A percentile compares a stretch with the other conserved stretches of the same genome.
phyloP scores from a whole-genome alignment of 2,888 invertebrate species.

The Psylliodes chrysocephalus region DNA sequence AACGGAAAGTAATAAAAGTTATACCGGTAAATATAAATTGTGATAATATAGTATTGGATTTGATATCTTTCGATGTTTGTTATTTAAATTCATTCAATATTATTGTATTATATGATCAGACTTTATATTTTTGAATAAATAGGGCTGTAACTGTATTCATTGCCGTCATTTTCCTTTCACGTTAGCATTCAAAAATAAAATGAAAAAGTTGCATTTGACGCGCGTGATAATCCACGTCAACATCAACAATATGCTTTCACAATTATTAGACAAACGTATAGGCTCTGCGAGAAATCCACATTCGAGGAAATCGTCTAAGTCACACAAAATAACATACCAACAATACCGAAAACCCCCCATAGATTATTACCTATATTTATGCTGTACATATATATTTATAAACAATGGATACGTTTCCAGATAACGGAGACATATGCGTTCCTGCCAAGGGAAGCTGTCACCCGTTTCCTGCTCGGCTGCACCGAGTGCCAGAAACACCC shows the following conservation, averaged over 20 bases:
- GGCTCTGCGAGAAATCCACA: neutral
- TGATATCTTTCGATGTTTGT: no score
- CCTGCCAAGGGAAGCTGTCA: slow-evolving; percentile 94
- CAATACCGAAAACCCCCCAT: neutral
- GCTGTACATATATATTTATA: neutral
- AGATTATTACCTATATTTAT: neutral
- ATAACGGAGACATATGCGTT: slow-evolving; percentile 97
- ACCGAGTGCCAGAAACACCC: slow-evolving; percentile 89
- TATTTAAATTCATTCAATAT: no score
- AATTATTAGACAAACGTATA: neutral
- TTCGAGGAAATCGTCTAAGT: slow-evolving; percentile 15
- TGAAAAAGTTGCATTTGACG: neutral
- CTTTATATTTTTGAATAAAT: no score
- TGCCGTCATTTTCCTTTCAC: no score
- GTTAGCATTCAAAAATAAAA: slow-evolving; percentile 1
- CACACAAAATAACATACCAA: slow-evolving; percentile 9
- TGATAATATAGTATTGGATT: no score
- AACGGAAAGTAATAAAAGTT: no score
- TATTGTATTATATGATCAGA: no score
- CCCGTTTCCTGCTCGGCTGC: slow-evolving; percentile 93
- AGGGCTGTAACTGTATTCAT: no score
- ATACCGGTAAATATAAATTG: no score
- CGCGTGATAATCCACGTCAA: neutral
- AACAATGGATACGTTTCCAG: slow-evolving; percentile 67
- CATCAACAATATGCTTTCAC: neutral